Percentiles rank a stretch among this genome's conserved stretches.
These are phyloP conservation scores for Ephialtes manifestator DNA, from an alignment of 2,888 invertebrate genomes.

Conservation along the genomic window DNA sequence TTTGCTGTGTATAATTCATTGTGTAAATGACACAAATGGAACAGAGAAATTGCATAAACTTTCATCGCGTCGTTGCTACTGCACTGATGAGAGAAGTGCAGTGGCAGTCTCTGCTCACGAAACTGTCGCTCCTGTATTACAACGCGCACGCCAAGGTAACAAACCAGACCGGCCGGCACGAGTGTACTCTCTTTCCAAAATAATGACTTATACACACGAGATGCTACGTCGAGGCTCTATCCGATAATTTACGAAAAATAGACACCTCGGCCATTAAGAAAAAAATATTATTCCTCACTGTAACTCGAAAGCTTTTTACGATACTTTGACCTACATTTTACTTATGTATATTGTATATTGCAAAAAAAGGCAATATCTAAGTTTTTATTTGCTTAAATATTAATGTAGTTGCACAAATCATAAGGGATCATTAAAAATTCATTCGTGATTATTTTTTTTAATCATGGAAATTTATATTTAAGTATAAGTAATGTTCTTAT, in stretches of 20 bases:
- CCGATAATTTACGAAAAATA: conserved; percentile 50
- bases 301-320: not conserved
- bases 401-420: too few relatives aligned
- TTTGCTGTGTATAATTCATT: conserved; percentile 64
- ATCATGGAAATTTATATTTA: not conserved
- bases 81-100: conserved; percentile 23
- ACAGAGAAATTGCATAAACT: conserved; percentile 72
- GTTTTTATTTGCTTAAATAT: too few relatives aligned
- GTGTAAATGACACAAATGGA: conserved; percentile 69
- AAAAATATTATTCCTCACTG: not conserved
- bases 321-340: not conserved
- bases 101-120: conserved; percentile 35
- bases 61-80: conserved; percentile 65
- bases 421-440: too few relatives aligned
- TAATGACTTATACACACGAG: conserved; percentile 44
- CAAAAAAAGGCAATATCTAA: too few relatives aligned
- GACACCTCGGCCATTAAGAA: not conserved
- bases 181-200: conserved; percentile 38
- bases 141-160: conserved; percentile 37
- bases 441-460: not conserved
- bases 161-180: conserved; percentile 53
- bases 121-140: conserved; percentile 46
- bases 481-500: too few relatives aligned
- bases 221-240: conserved; percentile 26
- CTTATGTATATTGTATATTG: not conserved